Base-by-base conservation (phyloP, 2,888 invertebrate species). In the Drosophila paucipuncta region DNA sequence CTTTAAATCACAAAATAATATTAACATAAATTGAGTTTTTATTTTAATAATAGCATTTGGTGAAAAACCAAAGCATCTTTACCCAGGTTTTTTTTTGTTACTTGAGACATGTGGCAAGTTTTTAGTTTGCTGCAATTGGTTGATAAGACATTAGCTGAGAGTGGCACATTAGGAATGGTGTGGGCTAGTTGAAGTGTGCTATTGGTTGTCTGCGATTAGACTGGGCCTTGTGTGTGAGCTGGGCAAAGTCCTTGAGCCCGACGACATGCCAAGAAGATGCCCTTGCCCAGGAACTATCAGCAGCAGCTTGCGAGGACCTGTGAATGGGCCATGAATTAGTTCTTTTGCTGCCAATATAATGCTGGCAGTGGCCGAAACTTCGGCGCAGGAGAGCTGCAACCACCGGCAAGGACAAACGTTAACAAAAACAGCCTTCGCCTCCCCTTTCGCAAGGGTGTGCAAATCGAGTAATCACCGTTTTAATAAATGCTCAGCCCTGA, bases 381-480 rank as follows among this genome's bases (percentile, higher is more conserved):
- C 31, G 47, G 31, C 52, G n/a, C 35, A 59, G 73, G 33, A 59
- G 5, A 37, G n/a, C 49, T 66, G 28, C 66, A 55, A 74, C 73
- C 73, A 73, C 59, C 74, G 52, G 35, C 47, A 33, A 67, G 67
- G 58, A 66, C 49, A n/a, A 50, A 52, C 30, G 39, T 0, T 57
- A 22, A 54, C 31, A 47, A 64, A 63, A 65, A 47, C 67, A 65
- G 35, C 50, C 54, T 39, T 55, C 33, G 37, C 64, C 55, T 54
- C 58, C 64, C 59, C 58, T 43, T 52, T 13, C 25, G 60, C 64
- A 52, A 49, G 70, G 81, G 78, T 80, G 62, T 73, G 78, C 68
- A 86, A 86, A 67, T 60, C 72, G 68, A 79, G 82, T 84, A 87
- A 84, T 84, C 83, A 84, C 74, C 83, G 52, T 76, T 83, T 83